These are phyloP conservation scores for Selene dorsalis DNA, from an alignment of 2,797 vertebrate species.

Conservation along the genomic window DNA sequence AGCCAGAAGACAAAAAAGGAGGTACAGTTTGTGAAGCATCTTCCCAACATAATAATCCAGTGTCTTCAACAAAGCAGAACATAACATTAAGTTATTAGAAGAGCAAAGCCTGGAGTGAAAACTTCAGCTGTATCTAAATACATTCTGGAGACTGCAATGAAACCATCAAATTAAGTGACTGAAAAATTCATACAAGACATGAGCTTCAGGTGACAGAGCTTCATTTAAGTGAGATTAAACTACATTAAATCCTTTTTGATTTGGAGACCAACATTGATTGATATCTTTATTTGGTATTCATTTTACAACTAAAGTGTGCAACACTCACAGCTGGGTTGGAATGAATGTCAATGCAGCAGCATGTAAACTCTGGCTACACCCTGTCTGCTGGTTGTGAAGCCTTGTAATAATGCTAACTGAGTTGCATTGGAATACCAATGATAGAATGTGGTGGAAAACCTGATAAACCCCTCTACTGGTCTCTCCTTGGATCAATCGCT, in stretches of 20 bases:
- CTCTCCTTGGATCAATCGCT: constrained; percentile 10
- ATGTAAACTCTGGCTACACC: neutral
- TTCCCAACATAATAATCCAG: neutral
- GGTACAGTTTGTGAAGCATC: neutral
- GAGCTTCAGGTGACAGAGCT: no score
- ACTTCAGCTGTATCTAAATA: neutral
- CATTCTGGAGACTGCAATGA: neutral
- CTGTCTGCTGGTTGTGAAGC: constrained; percentile 3
- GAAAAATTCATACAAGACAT: neutral
- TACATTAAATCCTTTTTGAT: no score
- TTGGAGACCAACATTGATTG: no score
- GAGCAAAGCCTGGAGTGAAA: neutral
- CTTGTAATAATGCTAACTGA: constrained; percentile 19
- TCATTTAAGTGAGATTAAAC: no score
- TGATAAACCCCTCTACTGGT: constrained; percentile 9
- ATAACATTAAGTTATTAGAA: neutral
- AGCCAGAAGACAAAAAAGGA: neutral
- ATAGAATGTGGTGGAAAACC: constrained; percentile 15
- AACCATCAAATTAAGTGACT: neutral
- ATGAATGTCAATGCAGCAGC: neutral
- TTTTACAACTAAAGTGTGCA: neutral
- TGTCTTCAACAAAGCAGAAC: neutral
- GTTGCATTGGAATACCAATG: constrained; percentile 1
- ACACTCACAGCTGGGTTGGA: neutral
- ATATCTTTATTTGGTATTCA: no score